A percentile compares a stretch with the other conserved stretches of the same genome.
Evolutionary conservation across 2,888 invertebrate genomes (phyloP).

Genomic region (Carterocephalus palaemon): DNA sequence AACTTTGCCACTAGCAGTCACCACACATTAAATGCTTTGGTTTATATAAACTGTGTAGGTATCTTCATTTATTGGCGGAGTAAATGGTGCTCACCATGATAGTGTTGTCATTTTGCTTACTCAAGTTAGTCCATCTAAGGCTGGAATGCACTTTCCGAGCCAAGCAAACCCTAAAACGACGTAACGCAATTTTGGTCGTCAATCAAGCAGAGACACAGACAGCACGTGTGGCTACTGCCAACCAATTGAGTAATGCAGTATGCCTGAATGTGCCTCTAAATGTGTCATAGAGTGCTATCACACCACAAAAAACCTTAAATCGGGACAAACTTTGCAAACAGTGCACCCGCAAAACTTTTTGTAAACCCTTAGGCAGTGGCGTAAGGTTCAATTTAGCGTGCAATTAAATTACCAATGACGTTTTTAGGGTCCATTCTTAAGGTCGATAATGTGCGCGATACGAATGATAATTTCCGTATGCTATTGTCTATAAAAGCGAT

Average conservation of each 20-base stretch:
- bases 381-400: slow-evolving; percentile 15
- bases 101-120: too few relatives aligned
- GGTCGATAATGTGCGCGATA: slow-evolving; percentile 54
- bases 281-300: slow-evolving; percentile 22
- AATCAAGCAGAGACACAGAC: slow-evolving; percentile 28
- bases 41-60: too few relatives aligned
- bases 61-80: too few relatives aligned
- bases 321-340: not conserved
- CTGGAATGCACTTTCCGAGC: too few relatives aligned
- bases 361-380: not conserved
- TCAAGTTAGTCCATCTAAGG: too few relatives aligned
- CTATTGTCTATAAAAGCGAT: slow-evolving; percentile 71
- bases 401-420: slow-evolving; percentile 10
- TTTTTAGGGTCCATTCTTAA: slow-evolving; percentile 41
- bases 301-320: slow-evolving; percentile 18
- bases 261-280: slow-evolving; percentile 25
- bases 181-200: slow-evolving; percentile 1
- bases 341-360: not conserved
- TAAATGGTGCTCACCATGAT: too few relatives aligned
- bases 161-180: slow-evolving; percentile 1
- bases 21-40: too few relatives aligned
- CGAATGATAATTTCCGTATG: slow-evolving; percentile 54
- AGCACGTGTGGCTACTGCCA: slow-evolving; percentile 31
- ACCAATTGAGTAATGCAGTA: slow-evolving; percentile 29
- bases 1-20: too few relatives aligned